Conservation (phyloP, 1,140 invertebrate species). For the Onthophagus taurus region DNA sequence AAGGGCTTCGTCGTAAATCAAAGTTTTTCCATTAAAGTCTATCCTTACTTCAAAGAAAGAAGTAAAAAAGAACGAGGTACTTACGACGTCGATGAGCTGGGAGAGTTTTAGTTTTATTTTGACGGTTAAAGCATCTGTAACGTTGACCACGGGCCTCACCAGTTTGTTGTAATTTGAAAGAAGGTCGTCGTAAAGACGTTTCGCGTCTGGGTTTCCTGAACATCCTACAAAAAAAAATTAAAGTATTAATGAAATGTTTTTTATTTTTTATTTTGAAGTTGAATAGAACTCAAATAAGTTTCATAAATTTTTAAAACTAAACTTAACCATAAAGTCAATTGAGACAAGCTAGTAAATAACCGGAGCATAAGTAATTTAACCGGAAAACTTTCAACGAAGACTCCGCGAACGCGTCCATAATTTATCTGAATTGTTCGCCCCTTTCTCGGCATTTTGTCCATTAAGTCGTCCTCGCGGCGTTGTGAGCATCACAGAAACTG, state of each 20-base stretch:
- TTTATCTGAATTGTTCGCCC: too few relatives aligned
- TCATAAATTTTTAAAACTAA: too few relatives aligned
- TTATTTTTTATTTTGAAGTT: too few relatives aligned
- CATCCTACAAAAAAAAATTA: conserved; percentile 9
- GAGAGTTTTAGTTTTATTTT: conserved; percentile 90
- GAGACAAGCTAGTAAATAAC: too few relatives aligned
- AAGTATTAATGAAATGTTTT: background rate
- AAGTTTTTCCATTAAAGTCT: too few relatives aligned
- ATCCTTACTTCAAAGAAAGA: too few relatives aligned
- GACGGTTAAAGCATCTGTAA: conserved; percentile 83
- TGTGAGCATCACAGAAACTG: background rate
- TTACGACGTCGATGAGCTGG: conserved; percentile 90
- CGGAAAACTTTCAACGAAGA: too few relatives aligned
- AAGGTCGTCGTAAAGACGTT: conserved; percentile 83
- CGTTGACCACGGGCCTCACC: conserved; percentile 85
- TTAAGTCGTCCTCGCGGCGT: background rate
- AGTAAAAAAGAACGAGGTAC: conserved; percentile 36
- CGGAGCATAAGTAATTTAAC: too few relatives aligned
- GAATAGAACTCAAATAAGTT: too few relatives aligned
- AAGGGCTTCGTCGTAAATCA: too few relatives aligned
- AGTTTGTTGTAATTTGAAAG: conserved; percentile 92
- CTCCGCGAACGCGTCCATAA: too few relatives aligned
- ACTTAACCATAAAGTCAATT: too few relatives aligned
- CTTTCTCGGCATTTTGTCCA: background rate
- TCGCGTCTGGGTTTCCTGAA: conserved; percentile 75